Base-by-base conservation (phyloP, 2,888 invertebrate genomes). In the Julus scandinavius region DNA sequence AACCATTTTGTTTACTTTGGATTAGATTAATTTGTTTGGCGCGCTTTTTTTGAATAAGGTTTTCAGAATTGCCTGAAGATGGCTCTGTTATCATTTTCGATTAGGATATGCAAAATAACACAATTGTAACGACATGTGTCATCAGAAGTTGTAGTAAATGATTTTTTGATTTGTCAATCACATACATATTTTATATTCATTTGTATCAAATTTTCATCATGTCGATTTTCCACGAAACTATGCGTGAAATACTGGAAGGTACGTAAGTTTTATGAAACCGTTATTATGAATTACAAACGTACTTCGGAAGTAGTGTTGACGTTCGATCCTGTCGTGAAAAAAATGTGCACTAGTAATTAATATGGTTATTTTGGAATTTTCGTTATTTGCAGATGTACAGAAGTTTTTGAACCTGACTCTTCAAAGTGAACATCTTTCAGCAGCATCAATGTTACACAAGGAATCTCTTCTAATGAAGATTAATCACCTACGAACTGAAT, bases 401-500 rank as follows among this genome's bases (percentile, higher is more conserved):
- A 87, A 72, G 80, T 87, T 87, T 87, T 72, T 87, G 41, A 87
- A 80, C 20, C 6, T 58, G 41, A 87, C 87, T 72, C 72, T 87
- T 40, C 72, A 58, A 38, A 72, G 20, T 20, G 87, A 87, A 20
- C 87, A 41, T 17, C 29, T 87, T 6, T 87, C 87, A 15, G 87
- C 87, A n/a, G 40, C 72, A 58, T 87, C 87, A 72, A 72, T 87
- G 6, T 87, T 49, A 17, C 87, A 87, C 6, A 63, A 80, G 40
- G 87, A 87, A 80, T 87, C 87, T 41, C 87, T 87, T 29, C 41
- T 87, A 1, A 87, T 87, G 87, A 87, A 87, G 72, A 87, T 87
- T 80, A 40, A 58, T 72, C 87, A 87, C 40, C 4, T 87, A 41
- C 58, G 87, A n/a, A 87, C 38, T 1, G 87, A 87, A 80, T 87